A percentile compares a stretch with the other conserved stretches of the same genome.
Evolutionary conservation across 2,888 invertebrate species (phyloP).

Genomic region (Epistrophe grossulariae): DNA sequence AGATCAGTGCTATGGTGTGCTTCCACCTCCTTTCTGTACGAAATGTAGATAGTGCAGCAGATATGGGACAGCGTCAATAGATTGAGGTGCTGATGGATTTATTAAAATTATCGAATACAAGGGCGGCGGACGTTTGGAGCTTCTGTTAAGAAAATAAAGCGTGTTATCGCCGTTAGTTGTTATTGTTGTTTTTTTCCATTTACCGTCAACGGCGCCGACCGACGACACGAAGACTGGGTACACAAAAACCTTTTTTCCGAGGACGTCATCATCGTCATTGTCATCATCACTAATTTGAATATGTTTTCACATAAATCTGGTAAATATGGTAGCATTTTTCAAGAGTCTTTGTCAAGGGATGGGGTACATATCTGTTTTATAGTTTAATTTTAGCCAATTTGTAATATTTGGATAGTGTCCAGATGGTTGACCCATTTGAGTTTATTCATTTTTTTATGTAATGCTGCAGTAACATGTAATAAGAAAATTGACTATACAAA

Average conservation of each 20-base stretch:
- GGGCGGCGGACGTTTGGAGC: conserved; percentile 22
- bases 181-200: background rate
- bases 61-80: conserved; percentile 35
- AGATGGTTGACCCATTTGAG: conserved; percentile 27
- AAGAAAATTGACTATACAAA: background rate
- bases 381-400: conserved; percentile 13
- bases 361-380: background rate
- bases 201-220: background rate
- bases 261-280: conserved; percentile 32
- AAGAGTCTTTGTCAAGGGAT: conserved; percentile 22
- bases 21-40: background rate
- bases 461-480: background rate
- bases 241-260: conserved; percentile 41
- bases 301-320: conserved; percentile 33
- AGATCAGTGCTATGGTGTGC: conserved; percentile 33
- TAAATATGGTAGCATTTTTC: conserved; percentile 40
- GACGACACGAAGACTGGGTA: conserved; percentile 43
- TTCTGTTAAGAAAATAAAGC: conserved; percentile 24
- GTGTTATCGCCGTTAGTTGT: conserved; percentile 26
- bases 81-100: conserved; percentile 42
- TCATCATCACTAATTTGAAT: conserved; percentile 15
- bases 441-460: conserved; percentile 27
- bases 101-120: conserved; percentile 42
- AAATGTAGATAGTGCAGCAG: conserved; percentile 35
- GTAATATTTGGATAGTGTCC: conserved; percentile 37